Base-by-base conservation (phyloP, 2,888 invertebrate genomes). In the Epinotia bilunana region DNA sequence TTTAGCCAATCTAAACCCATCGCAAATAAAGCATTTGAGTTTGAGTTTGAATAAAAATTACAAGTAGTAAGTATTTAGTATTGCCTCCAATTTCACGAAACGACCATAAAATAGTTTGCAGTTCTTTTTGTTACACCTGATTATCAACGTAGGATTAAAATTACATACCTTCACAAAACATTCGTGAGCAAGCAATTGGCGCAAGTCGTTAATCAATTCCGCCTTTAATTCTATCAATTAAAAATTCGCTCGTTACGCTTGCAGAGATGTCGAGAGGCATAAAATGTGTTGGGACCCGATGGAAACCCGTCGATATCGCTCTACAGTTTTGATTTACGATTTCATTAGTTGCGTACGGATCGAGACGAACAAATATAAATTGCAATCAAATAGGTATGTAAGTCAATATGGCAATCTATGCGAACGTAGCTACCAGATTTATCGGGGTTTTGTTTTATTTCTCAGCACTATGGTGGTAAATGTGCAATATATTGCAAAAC, bases 181-280 rank as follows among this genome's bases (percentile, higher is more conserved):
- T 60, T 60, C 57, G 49, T 13, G 49, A 64, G 39, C 33, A 49
- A 64, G 39, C 63, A 58, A 63, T 70, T 46, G 71, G 33, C 20
- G 49, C 61, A 77, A 85, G 79, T 81, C 81, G 83, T 86, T 88
- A 85, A 87, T 88, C 84, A 87, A 84, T 85, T 81, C 84, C 83
- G 82, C 46, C 76, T 86, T 88, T 88, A 88, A 88, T 89, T 88
- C 83, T 86, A 89, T 89, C 88, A 90, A 88, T 89, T 88, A 90
- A 89, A 87, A 88, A 87, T 85, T 83, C 83, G 80, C 81, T 84
- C 80, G 84, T 83, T 83, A 82, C 82, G 82, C 80, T n/a, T 43
- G 43, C 82, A 79, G 86, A 85, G 86, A 86, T 85, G 86, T 86
- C 86, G 86, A 84, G 86, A 82, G 88, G 87, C 84, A 87, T 78